phyloP scores from a whole-genome alignment of 2,888 invertebrate species.

The Platerodrilus igneus region DNA sequence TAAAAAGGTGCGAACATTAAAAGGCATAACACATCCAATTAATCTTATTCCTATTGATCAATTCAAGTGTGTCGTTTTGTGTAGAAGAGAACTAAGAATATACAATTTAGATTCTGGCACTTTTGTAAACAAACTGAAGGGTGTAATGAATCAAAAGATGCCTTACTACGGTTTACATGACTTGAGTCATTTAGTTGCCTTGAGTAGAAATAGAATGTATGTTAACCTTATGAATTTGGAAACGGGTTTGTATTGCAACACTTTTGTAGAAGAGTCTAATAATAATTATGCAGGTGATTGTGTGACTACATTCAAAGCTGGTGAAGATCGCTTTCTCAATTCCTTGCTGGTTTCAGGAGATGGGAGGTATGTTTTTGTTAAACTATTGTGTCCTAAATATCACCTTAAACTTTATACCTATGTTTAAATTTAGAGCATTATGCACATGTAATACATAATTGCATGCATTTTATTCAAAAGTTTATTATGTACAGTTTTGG shows the following conservation, averaged over 20 bases:
- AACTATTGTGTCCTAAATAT: too few species aligned
- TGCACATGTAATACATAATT: too few species aligned
- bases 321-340: slow-evolving; percentile 85
- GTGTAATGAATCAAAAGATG: slow-evolving; percentile 92
- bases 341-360: slow-evolving; percentile 83
- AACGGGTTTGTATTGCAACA: too few species aligned
- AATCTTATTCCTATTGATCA: slow-evolving; percentile 73
- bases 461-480: too few species aligned
- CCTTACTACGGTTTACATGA: slow-evolving; percentile 84
- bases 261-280: too few species aligned
- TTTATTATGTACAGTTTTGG: too few species aligned
- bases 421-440: too few species aligned
- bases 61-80: slow-evolving; percentile 72
- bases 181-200: slow-evolving; percentile 70
- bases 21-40: slow-evolving; percentile 72
- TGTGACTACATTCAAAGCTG: slow-evolving; percentile 83
- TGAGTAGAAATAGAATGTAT: slow-evolving; percentile 84
- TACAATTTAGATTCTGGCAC: slow-evolving; percentile 75
- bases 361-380: slow-evolving; percentile 64
- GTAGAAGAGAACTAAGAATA: slow-evolving; percentile 73
- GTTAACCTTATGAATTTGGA: slow-evolving; percentile 82
- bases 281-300: slow-evolving; percentile 60
- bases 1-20: slow-evolving; percentile 63
- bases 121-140: slow-evolving; percentile 69
- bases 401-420: not conserved